Evolutionary conservation across 2,113 vertebrate species (phyloP), one percentile per base, ranked within the genome.

Genomic region (Salvelinus alpinus): DNA sequence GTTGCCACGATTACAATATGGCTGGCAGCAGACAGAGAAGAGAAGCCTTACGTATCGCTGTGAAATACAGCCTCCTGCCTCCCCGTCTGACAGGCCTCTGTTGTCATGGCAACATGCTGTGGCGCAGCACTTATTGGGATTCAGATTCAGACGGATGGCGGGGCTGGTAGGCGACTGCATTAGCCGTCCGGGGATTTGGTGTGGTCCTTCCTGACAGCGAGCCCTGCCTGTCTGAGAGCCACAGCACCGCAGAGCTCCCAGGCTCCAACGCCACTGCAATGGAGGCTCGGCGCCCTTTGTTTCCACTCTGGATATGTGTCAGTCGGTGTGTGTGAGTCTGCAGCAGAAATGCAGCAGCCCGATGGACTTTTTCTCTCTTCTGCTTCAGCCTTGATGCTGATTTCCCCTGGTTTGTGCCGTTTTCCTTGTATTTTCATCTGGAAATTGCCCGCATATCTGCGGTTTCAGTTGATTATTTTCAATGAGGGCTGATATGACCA

Each of bases 91-190:
- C 92, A 93, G 92, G 94, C 95, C 95, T 93, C 91, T 86, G 95
- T 97, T 97, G 94, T 94, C 95, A 95, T 92, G 93, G 96, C 94
- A 96, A 97, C 95, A 94, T 93, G 92, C 94, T 94, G 93, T 94
- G 96, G 96, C 94, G 95, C 96, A 94, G 88, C 93, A 93, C 94
- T 95, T 94, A 95, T 94, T 93, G 93, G 91, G 18, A 18, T 54
- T 44, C 48, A 38, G 94, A 95, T 94, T 86, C 90, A 90, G 94
- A 80, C 74, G 88, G 85, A 90, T 81, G 85, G 88, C 84, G 69
- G 84, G 81, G 85, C 89, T 80, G 85, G 88, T 85, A 66, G 84
- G 80, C 80, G 78, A 82, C 80, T 82, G 81, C 85, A 87, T 88
- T 82, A 87, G 82, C 87, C 69, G 70, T 84, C 81, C 62, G 80